phyloP scores from a whole-genome alignment of 2,888 invertebrate genomes.

The Coenonympha glycerion region DNA sequence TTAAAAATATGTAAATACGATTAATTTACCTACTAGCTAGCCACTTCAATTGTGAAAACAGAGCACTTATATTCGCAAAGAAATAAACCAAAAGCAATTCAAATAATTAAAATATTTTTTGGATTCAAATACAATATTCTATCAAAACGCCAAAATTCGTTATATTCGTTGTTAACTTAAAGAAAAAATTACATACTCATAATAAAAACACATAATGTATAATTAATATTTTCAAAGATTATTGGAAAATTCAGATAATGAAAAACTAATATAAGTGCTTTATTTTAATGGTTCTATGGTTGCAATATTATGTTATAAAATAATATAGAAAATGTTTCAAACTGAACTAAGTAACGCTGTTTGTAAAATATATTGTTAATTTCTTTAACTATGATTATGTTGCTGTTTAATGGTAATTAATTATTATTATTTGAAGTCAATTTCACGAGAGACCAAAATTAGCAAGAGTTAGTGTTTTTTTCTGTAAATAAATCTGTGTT shows the following conservation, averaged over 20 bases:
- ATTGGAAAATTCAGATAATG: too few species aligned
- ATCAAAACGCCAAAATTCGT: too few species aligned
- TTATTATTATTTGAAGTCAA: conserved; percentile 16
- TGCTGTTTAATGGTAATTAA: neutral
- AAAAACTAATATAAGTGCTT: neutral
- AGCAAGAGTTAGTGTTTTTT: conserved; percentile 23
- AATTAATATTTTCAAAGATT: too few species aligned
- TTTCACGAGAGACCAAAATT: conserved; percentile 23
- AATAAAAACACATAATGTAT: too few species aligned
- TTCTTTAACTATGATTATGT: conserved; percentile 1
- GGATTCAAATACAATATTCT: too few species aligned
- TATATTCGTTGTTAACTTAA: too few species aligned
- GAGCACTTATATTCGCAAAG: neutral
- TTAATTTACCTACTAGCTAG: neutral
- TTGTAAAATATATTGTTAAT: conserved; percentile 15
- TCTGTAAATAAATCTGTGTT: conserved; percentile 10
- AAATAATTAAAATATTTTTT: neutral
- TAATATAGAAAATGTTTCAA: neutral
- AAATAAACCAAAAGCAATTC: neutral
- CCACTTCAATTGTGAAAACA: neutral
- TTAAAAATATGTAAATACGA: neutral
- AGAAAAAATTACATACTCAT: too few species aligned
- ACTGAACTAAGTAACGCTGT: conserved; percentile 2
- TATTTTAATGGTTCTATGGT: neutral
- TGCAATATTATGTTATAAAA: conserved; percentile 6